Conservation (phyloP, 2,888 invertebrate species). For the Nebria salina region DNA sequence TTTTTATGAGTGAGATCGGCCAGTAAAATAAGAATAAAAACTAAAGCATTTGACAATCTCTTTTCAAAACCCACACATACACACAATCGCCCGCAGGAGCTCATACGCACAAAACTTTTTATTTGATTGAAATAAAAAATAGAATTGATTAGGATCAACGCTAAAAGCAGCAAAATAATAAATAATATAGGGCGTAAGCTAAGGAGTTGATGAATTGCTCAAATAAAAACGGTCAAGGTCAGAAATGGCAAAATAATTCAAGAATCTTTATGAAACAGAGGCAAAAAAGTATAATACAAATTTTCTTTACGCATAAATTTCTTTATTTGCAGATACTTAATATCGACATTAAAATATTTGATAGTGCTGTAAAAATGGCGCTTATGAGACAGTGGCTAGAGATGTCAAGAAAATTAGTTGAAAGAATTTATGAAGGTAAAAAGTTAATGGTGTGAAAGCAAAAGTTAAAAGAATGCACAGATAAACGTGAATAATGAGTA, state of each 20-base stretch:
- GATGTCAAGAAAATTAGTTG: not conserved
- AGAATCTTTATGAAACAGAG: too few relatives aligned
- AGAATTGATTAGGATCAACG: too few relatives aligned
- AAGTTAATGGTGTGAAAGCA: not conserved
- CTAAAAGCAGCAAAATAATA: too few relatives aligned
- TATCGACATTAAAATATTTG: not conserved
- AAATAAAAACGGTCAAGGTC: too few relatives aligned
- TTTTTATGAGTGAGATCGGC: constrained; percentile 53
- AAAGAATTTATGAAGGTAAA: not conserved
- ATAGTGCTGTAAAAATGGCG: not conserved
- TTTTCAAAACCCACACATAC: constrained; percentile 34
- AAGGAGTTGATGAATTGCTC: too few relatives aligned
- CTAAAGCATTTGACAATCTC: constrained; percentile 52
- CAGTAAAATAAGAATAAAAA: constrained; percentile 54
- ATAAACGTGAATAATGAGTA: not conserved
- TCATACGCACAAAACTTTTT: not conserved
- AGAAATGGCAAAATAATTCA: too few relatives aligned
- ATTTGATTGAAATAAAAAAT: not conserved
- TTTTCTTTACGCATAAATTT: too few relatives aligned
- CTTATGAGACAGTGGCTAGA: not conserved
- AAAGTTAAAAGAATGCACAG: not conserved
- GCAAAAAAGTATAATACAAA: too few relatives aligned
- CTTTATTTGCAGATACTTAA: not conserved
- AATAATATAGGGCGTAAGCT: too few relatives aligned
- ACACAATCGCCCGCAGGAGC: not conserved